Percentiles rank a stretch among this genome's conserved stretches.
Conservation (phyloP, 2,888 invertebrate species). For the Geophilus truncorum region DNA sequence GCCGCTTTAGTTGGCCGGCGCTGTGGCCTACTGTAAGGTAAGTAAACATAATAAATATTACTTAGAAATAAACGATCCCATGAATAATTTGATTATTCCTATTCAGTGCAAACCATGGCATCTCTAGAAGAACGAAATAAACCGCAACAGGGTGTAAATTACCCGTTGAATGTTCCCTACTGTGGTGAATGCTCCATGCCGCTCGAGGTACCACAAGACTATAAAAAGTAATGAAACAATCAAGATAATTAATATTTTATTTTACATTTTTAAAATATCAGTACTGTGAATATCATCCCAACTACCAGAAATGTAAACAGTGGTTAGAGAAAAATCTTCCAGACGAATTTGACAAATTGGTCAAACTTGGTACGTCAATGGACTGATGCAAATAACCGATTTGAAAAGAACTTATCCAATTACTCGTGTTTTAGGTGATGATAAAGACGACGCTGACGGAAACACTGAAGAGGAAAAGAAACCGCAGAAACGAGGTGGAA, state of each 20-base stretch:
- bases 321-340: constrained; percentile 95
- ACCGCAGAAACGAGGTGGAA: constrained; percentile 95
- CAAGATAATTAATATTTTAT: too few species aligned
- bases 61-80: too few species aligned
- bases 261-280: too few species aligned
- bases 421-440: constrained; percentile 1
- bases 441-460: constrained; percentile 52
- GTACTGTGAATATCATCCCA: constrained; percentile 98
- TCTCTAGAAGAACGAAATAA: background rate
- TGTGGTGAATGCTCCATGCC: constrained; percentile 93
- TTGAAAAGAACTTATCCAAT: background rate
- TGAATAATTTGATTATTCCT: too few species aligned
- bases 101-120: background rate
- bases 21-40: too few species aligned
- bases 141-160: constrained; percentile 66
- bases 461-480: constrained; percentile 83
- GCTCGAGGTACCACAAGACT: constrained; percentile 59
- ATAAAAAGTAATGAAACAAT: background rate
- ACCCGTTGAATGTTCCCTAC: constrained; percentile 78
- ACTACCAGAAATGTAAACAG: constrained; percentile 92
- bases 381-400: background rate
- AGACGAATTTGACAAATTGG: constrained; percentile 78
- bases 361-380: constrained; percentile 44
- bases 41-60: too few species aligned
- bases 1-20: background rate